phyloP scores from a whole-genome alignment of 2,113 vertebrate species.

The Tauraco erythrolophus region DNA sequence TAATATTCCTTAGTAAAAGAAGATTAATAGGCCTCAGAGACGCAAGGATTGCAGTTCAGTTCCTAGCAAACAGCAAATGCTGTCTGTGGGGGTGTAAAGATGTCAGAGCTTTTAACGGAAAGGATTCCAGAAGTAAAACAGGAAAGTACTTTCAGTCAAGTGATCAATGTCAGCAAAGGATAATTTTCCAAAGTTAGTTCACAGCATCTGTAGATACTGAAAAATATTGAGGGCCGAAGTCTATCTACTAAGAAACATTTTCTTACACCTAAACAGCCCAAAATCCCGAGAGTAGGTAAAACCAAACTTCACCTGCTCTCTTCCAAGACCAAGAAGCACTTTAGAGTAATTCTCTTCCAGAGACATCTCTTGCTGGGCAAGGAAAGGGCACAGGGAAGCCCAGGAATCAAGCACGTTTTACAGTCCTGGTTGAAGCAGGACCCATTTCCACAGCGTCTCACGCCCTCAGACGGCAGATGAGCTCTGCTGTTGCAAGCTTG shows the following conservation, averaged over 20 bases:
- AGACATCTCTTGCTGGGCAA: background rate
- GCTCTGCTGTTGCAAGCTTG: accelerated
- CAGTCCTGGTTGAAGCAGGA: background rate
- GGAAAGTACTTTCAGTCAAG: background rate
- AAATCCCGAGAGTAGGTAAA: background rate
- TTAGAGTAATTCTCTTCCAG: background rate
- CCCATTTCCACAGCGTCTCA: background rate
- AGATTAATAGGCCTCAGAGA: accelerated
- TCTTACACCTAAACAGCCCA: background rate
- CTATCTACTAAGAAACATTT: background rate
- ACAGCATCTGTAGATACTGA: background rate
- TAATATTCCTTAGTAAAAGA: background rate
- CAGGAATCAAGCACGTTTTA: background rate
- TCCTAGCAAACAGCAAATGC: background rate
- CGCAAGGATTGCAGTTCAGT: background rate
- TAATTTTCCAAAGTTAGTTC: background rate
- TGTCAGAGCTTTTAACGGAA: background rate
- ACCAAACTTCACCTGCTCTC: background rate
- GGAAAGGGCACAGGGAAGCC: background rate
- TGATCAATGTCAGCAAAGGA: background rate
- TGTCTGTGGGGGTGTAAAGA: background rate
- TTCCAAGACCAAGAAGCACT: background rate
- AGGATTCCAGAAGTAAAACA: background rate
- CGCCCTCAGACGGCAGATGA: background rate
- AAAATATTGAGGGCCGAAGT: background rate